A percentile compares a stretch with the other conserved stretches of the same genome.
Conservation (phyloP, 1,140 invertebrate species). For the Heterodera schachtii region DNA sequence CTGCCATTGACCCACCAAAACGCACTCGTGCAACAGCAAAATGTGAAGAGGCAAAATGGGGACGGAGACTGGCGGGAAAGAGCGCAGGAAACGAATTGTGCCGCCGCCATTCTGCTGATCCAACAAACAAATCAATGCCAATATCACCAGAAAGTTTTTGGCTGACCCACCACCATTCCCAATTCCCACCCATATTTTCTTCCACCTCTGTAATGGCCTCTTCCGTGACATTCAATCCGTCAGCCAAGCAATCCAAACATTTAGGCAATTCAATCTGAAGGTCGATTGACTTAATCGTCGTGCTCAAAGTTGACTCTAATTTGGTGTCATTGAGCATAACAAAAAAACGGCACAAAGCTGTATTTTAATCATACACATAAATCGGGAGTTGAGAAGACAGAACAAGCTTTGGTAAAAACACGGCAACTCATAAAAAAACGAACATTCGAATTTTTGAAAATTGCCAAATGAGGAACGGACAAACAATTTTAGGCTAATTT, state of each 20-base stretch:
- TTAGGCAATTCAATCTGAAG: background rate
- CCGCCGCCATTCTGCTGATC: background rate
- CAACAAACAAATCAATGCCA: no score
- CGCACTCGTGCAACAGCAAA: background rate
- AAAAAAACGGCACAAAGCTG: no score
- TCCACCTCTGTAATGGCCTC: background rate
- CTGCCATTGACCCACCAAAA: background rate
- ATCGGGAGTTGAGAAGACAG: no score
- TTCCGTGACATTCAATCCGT: background rate
- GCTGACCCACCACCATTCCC: no score
- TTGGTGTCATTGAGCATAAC: background rate
- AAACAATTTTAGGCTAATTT: no score
- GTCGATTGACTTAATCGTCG: background rate
- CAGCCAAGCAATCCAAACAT: background rate
- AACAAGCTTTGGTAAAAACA: no score
- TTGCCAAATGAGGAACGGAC: no score
- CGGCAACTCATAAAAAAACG: no score
- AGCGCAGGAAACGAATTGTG: background rate
- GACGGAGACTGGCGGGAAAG: background rate
- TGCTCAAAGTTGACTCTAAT: background rate
- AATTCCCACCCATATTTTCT: background rate
- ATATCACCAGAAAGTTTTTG: no score
- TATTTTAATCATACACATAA: no score
- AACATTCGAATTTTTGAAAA: no score
- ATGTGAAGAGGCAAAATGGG: background rate